Percentiles rank a stretch among this genome's conserved stretches.
Conservation (phyloP, 2,888 invertebrate species). For the Standfussiana lucernea region DNA sequence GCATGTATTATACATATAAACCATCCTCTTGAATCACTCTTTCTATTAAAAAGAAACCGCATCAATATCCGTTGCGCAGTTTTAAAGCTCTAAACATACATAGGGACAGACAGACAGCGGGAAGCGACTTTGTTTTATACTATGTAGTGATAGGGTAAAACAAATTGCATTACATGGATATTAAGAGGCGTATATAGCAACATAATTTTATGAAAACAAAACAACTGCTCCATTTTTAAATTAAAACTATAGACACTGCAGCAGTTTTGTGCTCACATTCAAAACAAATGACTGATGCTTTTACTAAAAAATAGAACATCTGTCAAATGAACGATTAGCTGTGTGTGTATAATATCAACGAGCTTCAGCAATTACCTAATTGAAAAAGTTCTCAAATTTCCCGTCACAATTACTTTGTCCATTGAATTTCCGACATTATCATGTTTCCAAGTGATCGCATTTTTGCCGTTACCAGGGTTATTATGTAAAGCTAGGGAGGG, state of each 20-base stretch:
- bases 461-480: slow-evolving; percentile 17
- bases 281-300: neutral
- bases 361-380: slow-evolving; percentile 48
- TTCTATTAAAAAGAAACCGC: too few relatives aligned
- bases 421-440: slow-evolving; percentile 35
- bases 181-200: neutral
- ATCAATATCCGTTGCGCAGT: too few relatives aligned
- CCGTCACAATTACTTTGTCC: slow-evolving; percentile 35
- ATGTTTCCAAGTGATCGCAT: slow-evolving; percentile 28
- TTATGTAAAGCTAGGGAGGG: slow-evolving; percentile 9
- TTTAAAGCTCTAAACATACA: too few relatives aligned
- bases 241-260: neutral
- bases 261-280: neutral
- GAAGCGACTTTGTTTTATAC: too few relatives aligned
- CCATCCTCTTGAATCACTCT: too few relatives aligned
- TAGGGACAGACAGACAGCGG: too few relatives aligned
- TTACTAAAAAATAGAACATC: neutral
- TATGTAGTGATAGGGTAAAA: neutral
- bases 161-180: neutral
- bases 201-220: neutral
- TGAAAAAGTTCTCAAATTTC: slow-evolving; percentile 47
- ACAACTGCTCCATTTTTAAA: too few relatives aligned
- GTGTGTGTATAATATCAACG: neutral
- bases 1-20: too few relatives aligned
- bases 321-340: neutral